Conservation (phyloP, 2,797 vertebrate species). For the Helarctos malayanus region DNA sequence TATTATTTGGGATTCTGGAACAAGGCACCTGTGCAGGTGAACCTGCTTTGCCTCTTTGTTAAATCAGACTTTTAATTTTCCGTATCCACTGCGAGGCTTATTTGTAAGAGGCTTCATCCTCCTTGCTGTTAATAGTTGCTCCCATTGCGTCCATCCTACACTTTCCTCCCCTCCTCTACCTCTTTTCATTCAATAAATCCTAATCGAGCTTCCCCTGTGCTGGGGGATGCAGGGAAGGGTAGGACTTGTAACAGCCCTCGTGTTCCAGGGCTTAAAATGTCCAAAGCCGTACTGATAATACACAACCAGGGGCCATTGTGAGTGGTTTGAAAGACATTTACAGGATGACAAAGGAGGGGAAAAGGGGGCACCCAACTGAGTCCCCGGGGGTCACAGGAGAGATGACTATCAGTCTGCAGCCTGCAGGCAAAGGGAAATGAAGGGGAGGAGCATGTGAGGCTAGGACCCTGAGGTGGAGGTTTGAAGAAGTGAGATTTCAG, state of each 20-base stretch:
- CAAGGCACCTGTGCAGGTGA: neutral
- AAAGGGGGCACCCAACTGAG: neutral
- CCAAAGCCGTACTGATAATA: neutral
- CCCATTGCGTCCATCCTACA: neutral
- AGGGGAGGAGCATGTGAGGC: neutral
- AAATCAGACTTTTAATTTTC: neutral
- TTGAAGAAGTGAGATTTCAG: neutral
- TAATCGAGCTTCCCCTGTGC: neutral
- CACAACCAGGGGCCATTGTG: neutral
- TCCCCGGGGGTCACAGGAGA: neutral
- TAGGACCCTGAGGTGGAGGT: neutral
- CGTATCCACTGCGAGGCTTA: neutral
- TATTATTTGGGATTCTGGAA: constrained; percentile 41
- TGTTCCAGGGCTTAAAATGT: neutral
- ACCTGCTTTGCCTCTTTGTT: neutral
- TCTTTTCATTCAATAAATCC: neutral
- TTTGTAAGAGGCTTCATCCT: neutral
- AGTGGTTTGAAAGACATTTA: neutral
- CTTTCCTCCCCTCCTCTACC: neutral
- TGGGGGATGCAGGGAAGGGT: neutral
- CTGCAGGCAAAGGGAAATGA: neutral
- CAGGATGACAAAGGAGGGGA: neutral
- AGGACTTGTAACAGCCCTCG: neutral
- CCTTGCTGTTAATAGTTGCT: neutral
- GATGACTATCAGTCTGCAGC: neutral